Base-by-base conservation (phyloP, 2,113 vertebrate genomes). In the Dasyprocta punctata region DNA sequence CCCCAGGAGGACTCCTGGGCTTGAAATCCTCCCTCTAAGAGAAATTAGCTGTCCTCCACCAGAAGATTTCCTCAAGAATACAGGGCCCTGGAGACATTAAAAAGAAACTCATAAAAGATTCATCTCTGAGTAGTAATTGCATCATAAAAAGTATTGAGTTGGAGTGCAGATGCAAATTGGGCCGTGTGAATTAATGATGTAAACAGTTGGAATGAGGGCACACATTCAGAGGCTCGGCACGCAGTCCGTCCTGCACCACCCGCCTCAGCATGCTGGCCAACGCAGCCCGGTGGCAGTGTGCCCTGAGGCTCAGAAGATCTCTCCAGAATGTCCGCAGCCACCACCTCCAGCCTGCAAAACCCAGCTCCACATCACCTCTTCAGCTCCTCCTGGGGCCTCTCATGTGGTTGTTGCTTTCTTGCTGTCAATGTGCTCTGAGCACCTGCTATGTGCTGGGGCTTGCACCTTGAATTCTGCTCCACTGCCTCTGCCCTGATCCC, bases 101-200 rank as follows among this genome's bases (percentile, higher is more conserved):
- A 98, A 98, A 97, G 98, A 98, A 98, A 98, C 98, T 98, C 98
- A 98, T 99, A 97, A 98, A 99, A 98, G 98, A 98, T 98, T 98
- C 96, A 98, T 98, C 98, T 98, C 98, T 97, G 96, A 97, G 97
- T 98, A 97, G 98, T 98, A 98, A 98, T 98, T 98, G 98, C 98
- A 97, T 98, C 96, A 94, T 98, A 98, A 98, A 98, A 98, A 98
- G 96, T 96, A 97, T 90, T 91, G 97, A 94, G 96, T 97, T 97
- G 96, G 96, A 97, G 96, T 97, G 95, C 94, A 97, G 95, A 98
- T 97, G 98, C 97, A 98, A 97, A 98, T 97, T 80, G 90, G 90
- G 83, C 97, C 69, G 1, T 97, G 97, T 84, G 87, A 54, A 97
- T 98, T 98, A 98, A 98, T 97, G 98, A 96, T 95, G 97, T 98